Base-by-base conservation (phyloP, 2,113 vertebrate species). In the Ailurus styani region DNA sequence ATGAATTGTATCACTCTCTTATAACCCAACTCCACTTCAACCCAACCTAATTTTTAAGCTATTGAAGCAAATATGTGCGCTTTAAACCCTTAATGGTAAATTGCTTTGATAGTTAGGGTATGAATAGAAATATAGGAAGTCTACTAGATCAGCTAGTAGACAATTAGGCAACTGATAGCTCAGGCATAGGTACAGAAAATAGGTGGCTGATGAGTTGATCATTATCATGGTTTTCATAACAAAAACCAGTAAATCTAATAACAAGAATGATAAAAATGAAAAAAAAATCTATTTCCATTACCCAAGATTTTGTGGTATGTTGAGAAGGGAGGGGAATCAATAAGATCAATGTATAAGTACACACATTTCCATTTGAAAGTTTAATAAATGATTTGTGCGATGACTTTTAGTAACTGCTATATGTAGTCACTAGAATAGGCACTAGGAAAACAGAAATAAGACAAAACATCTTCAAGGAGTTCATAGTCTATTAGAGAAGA, bases 61-160 rank as follows among this genome's bases (percentile, higher is more conserved):
- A n/a, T 47, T 50, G 6, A 20, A 85, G 7, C 13, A 73, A 91
- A 40, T 18, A 29, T 62, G 17, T 88, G 2, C 40, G 13, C 47
- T 95, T 95, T 62, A 91, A 82, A 86, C 60, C 12, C 20, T 14
- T 72, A 88, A 47, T 88, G n/a, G 20, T 96, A 27, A 95, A 85
- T 45, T 84, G 12, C 27, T 45, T 91, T 95, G 13, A 91, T 91
- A 83, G 47, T 91, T 72, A 79, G n/a, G 68, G 11, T 73, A 66
- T 75, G 5, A 82, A 73, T n/a, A 73, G 27, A 95, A 94, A 78
- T 66, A 78, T 15, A 91, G 78, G 2, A 73, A 84, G 10, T 29
- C 34, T 91, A 75, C 12, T 68, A 47, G 68, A 86, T 7, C 93
- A 3, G 10, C 29, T 70, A 34, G 25, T 88, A 57, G 13, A 1